These are phyloP conservation scores for Hirtodrosophila duncani DNA, from an alignment of 2,888 invertebrate species.

Conservation along the genomic window DNA sequence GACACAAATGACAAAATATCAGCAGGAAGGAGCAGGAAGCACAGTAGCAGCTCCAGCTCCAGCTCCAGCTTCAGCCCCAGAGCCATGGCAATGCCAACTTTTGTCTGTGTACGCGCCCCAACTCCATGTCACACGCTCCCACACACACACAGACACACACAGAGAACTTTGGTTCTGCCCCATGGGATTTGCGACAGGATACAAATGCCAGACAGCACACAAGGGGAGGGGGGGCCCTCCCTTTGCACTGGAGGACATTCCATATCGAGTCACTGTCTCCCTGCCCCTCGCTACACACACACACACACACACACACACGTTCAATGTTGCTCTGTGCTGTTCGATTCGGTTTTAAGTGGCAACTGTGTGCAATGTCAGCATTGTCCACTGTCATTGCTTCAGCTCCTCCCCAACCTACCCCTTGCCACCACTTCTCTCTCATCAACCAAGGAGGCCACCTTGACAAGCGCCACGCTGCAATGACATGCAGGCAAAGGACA, in stretches of 20 bases:
- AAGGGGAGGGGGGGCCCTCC: no score
- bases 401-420: neutral
- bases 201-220: no score
- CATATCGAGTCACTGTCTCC: conserved; percentile 24
- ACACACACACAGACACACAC: neutral
- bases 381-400: conserved; percentile 34
- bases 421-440: neutral
- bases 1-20: conserved; percentile 75
- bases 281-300: neutral
- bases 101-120: conserved; percentile 16
- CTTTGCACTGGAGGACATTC: no score
- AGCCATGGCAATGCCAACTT: conserved; percentile 49
- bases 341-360: conserved; percentile 59
- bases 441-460: no score
- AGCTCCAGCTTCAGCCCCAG: no score
- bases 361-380: conserved; percentile 67
- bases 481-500: conserved; percentile 47
- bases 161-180: no score
- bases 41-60: no score
- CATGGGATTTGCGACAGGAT: no score
- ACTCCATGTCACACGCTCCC: neutral
- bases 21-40: no score
- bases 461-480: no score
- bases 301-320: neutral
- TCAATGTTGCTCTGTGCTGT: conserved; percentile 21